Evolutionary conservation across 2,888 invertebrate species (phyloP).

Genomic region (Drosophila kuntzei): DNA sequence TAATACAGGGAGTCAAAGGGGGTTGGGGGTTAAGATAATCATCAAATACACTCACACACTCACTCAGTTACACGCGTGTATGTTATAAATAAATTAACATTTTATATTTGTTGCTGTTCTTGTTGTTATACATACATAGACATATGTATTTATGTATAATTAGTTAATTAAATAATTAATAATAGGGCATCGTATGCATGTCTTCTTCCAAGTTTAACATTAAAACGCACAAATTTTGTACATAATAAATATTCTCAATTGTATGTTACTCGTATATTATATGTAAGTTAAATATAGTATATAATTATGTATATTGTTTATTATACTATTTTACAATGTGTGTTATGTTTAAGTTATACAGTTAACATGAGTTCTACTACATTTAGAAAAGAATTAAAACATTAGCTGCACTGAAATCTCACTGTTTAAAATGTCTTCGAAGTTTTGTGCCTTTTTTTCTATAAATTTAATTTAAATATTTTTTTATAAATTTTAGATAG

Average conservation of each 20-base stretch:
- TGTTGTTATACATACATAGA: background rate
- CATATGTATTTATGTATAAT: conserved; percentile 4
- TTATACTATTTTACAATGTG: conserved; percentile 61
- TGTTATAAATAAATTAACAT: conserved; percentile 76
- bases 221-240: conserved; percentile 71
- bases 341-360: conserved; percentile 15
- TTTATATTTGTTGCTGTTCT: conserved; percentile 25
- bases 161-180: conserved; percentile 46
- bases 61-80: conserved; percentile 20
- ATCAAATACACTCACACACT: conserved; percentile 49
- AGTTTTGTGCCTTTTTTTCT: conserved; percentile 31
- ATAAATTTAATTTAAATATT: conserved; percentile 8
- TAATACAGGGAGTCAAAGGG: conserved; percentile 51
- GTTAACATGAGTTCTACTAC: conserved; percentile 48
- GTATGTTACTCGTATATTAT: conserved; percentile 4
- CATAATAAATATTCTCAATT: conserved; percentile 61
- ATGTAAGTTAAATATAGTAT: conserved; percentile 5
- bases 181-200: conserved; percentile 73
- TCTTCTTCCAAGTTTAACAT: conserved; percentile 70
- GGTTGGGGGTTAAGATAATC: conserved; percentile 9
- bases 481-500: conserved; percentile 1
- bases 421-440: conserved; percentile 40
- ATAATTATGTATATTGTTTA: conserved; percentile 1
- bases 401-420: conserved; percentile 53
- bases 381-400: conserved; percentile 38